Evolutionary conservation across 1,140 invertebrate genomes (phyloP).

Genomic region (Bombyx mori): DNA sequence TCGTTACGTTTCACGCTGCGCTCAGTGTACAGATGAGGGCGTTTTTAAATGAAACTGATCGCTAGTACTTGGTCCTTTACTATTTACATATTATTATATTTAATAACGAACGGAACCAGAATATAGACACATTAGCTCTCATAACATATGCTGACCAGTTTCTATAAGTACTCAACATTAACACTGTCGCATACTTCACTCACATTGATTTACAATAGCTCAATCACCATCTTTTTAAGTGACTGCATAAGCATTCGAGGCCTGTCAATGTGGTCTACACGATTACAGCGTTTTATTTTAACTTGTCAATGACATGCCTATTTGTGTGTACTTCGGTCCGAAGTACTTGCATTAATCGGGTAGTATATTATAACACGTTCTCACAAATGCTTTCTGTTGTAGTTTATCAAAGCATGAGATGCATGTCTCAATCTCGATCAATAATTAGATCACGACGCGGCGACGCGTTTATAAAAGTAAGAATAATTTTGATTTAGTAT

Average conservation of each 20-base stretch:
- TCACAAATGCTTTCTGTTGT: conserved; percentile 36
- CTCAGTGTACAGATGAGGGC: conserved; percentile 44
- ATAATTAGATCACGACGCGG: conserved; percentile 5
- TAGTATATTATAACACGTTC: conserved; percentile 14
- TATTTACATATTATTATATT: conserved; percentile 24
- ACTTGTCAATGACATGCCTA: neutral
- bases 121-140: conserved; percentile 55
- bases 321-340: no score
- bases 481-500: neutral
- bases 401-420: conserved; percentile 34
- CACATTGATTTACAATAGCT: conserved; percentile 56
- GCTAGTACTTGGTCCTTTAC: conserved; percentile 29
- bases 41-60: conserved; percentile 21
- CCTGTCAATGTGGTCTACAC: conserved; percentile 57
- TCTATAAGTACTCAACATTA: conserved; percentile 54
- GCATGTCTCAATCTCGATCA: no score
- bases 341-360: conserved; percentile 20
- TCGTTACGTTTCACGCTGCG: conserved; percentile 46
- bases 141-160: conserved; percentile 54
- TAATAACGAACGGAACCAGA: neutral
- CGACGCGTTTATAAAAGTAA: neutral
- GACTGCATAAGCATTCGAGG: conserved; percentile 32
- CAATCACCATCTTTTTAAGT: conserved; percentile 40
- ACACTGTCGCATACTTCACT: conserved; percentile 67
- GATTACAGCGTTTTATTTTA: conserved; percentile 25